phyloP scores from a whole-genome alignment of 2,888 invertebrate species.

The Limnephilus rhombicus region DNA sequence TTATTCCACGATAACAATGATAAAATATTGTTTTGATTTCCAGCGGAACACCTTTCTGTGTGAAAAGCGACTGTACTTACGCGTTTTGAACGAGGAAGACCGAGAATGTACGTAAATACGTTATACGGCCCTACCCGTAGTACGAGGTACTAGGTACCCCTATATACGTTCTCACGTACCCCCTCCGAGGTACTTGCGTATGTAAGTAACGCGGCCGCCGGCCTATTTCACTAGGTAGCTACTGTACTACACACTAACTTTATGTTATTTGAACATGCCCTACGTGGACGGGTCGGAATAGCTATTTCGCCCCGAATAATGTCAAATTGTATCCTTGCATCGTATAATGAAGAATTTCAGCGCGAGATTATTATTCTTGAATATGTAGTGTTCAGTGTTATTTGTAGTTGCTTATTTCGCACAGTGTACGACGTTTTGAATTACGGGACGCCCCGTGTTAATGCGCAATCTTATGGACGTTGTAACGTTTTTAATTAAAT shows the following conservation, averaged over 20 bases:
- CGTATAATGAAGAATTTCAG: neutral
- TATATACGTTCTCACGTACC: constrained; percentile 32
- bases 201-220: constrained; percentile 59
- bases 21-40: neutral
- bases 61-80: neutral
- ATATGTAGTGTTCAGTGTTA: neutral
- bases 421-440: neutral
- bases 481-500: constrained; percentile 1
- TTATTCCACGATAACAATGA: too few species aligned
- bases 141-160: constrained; percentile 34
- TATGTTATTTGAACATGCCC: constrained; percentile 64
- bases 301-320: constrained; percentile 47
- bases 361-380: constrained; percentile 4
- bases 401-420: neutral
- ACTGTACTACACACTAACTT: constrained; percentile 50
- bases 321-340: constrained; percentile 35
- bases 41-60: neutral
- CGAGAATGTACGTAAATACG: constrained; percentile 45
- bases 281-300: constrained; percentile 62
- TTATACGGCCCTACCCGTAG: constrained; percentile 44
- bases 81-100: constrained; percentile 42
- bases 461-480: neutral
- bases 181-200: constrained; percentile 48
- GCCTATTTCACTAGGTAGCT: constrained; percentile 18
- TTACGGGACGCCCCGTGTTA: neutral